Percentiles rank a stretch among this genome's conserved stretches.
phyloP scores from a whole-genome alignment of 1,140 invertebrate genomes.

The Cryptotermes secundus region DNA sequence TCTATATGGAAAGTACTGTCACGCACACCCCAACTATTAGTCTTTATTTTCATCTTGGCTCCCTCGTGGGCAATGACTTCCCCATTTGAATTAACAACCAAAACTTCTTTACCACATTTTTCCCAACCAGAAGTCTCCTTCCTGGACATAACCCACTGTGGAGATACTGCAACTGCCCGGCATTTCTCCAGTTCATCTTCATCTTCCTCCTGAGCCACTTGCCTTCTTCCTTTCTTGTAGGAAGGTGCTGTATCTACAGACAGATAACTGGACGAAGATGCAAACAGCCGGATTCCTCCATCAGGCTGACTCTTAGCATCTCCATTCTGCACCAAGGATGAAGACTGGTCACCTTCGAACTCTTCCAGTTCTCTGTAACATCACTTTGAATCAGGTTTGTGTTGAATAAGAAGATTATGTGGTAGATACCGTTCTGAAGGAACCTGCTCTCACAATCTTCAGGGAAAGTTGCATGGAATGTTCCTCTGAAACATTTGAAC shows the following conservation, averaged over 20 bases:
- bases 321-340: not conserved
- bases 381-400: no score
- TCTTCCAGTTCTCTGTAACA: not conserved
- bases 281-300: not conserved
- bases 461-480: no score
- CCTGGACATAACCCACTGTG: not conserved
- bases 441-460: no score
- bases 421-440: no score
- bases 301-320: not conserved
- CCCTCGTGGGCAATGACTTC: not conserved
- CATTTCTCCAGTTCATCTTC: constrained; percentile 4
- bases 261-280: not conserved
- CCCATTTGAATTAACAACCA: not conserved
- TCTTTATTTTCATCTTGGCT: not conserved
- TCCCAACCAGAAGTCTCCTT: not conserved
- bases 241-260: not conserved
- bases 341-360: not conserved
- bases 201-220: not conserved
- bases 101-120: not conserved
- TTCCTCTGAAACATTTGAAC: no score
- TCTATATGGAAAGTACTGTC: not conserved
- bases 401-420: no score
- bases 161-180: not conserved
- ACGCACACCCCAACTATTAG: not conserved
- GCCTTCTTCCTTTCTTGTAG: not conserved